phyloP scores from a whole-genome alignment of 2,797 vertebrate species.

The Morus bassanus region DNA sequence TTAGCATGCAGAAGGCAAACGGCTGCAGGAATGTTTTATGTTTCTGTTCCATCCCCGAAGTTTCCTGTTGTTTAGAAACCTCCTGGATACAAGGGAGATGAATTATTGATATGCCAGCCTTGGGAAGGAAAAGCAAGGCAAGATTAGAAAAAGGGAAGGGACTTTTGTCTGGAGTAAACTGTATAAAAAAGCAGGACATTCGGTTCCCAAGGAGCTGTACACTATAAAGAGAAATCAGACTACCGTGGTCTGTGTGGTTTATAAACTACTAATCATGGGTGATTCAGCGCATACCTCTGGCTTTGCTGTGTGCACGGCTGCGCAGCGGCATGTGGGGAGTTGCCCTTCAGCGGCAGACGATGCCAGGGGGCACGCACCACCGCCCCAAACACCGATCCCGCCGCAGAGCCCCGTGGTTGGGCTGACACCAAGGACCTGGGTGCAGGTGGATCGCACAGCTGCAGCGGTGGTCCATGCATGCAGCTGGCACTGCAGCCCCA shows the following conservation, averaged over 20 bases:
- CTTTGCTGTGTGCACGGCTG: background rate
- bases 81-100: constrained; percentile 49
- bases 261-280: background rate
- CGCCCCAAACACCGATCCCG: accelerated
- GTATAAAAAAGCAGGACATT: constrained; percentile 15
- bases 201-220: background rate
- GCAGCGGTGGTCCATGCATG: background rate
- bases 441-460: background rate
- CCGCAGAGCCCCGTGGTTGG: accelerated
- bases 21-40: constrained; percentile 41
- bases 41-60: constrained; percentile 55
- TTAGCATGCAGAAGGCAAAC: constrained; percentile 31
- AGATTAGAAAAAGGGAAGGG: constrained; percentile 46
- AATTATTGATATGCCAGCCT: constrained; percentile 61
- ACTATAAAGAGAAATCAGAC: constrained; percentile 10
- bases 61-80: constrained; percentile 62
- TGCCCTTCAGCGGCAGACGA: background rate
- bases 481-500: background rate
- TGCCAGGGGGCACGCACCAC: background rate
- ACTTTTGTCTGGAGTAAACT: constrained; percentile 42
- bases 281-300: background rate
- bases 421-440: background rate
- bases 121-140: constrained; percentile 43
- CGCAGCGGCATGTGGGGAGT: accelerated
- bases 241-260: background rate